Evolutionary conservation across 2,113 vertebrate genomes (phyloP), one percentile per base, ranked within the genome.

Genomic region (Takifugu flavidus): DNA sequence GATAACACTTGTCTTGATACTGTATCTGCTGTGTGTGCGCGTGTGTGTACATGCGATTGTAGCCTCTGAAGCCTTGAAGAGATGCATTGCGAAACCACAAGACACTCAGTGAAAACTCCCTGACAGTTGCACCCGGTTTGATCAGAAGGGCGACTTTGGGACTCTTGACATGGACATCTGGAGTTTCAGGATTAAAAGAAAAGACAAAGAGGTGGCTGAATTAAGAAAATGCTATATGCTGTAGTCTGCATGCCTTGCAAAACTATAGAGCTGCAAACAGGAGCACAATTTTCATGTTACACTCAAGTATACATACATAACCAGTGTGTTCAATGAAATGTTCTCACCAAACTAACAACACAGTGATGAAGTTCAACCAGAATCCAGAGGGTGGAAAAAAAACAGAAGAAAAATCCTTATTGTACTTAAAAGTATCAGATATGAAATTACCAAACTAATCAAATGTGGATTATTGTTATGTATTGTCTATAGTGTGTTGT

Each of bases 381-480:
- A 65, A 53, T 54, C 1, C 25, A 72, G 50, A 45, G 60, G 56
- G 20, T 20, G 20, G 20, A 20, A 20, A 20, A 20, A 62, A 50
- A 51, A 71, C 74, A 67, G 65, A n/a, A 43, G 63, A 64, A 60
- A n/a, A 43, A 89, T 80, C 67, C 59, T 92, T 88, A 84, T 88
- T 93, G 89, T 92, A 88, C 84, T 89, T 76, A 86, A 84, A 90
- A 88, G 78, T 91, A 90, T 93, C 84, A 88, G 87, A 90, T 88
- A 89, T 90, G 92, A 87, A 91, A 91, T 91, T 90, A 91, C 84
- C 87, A 91, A 89, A 89, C 90, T 90, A 91, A 92, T 90, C 87
- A 84, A 91, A 89, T 49, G 85, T 92, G 87, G 85, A 90, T 87
- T 68, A 80, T 58, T 59, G 20, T 39, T 82, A 92, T 89, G 89